Evolutionary conservation across 2,888 invertebrate genomes (phyloP), one percentile per base, ranked within the genome.

Genomic region (Cephus rjabovi): DNA sequence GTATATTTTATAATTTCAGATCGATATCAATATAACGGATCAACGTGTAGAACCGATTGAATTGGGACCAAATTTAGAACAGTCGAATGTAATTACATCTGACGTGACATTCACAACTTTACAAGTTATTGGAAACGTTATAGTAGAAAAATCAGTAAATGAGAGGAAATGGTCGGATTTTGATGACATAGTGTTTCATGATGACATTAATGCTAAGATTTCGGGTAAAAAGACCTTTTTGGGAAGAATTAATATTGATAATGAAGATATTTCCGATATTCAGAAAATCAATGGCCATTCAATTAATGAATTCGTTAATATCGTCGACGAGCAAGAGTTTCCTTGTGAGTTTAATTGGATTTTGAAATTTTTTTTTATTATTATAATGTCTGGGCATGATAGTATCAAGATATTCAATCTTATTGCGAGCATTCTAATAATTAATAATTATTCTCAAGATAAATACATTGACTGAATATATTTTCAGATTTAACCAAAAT

Each of bases 21-120:
- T 94, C 0, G 90, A 92, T 80, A 94, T 93, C 2, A 90, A 91
- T 15, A 89, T 93, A 9, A 90, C 90, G 12, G 94, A 93, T 88
- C 93, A 93, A 69, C 92, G 92, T 1, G 81, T 94, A 4, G 75
- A 87, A 33, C 71, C 31, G 12, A 71, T 31, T 12, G 71, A 56
- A 23, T 56, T 71, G 31, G 93, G 93, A 87, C 93, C 93, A 69
- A 92, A 92, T 1, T 82, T 94, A 4, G 75, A 87, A n/a, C 92
- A 93, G 31, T 87, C 92, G 0, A 90, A 90, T 4, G 77, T 85
- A 12, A 88, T 94, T 1, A 87, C 88, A n/a, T 90, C 93, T 1
- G 91, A 91, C 76, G 92, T 93, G 6, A 89, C 92, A 79, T 94
- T 95, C 78, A 87, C 87, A 12, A 86, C 92, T 73, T 86, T 95